phyloP scores from a whole-genome alignment of 2,113 vertebrate genomes.

The Sander vitreus region DNA sequence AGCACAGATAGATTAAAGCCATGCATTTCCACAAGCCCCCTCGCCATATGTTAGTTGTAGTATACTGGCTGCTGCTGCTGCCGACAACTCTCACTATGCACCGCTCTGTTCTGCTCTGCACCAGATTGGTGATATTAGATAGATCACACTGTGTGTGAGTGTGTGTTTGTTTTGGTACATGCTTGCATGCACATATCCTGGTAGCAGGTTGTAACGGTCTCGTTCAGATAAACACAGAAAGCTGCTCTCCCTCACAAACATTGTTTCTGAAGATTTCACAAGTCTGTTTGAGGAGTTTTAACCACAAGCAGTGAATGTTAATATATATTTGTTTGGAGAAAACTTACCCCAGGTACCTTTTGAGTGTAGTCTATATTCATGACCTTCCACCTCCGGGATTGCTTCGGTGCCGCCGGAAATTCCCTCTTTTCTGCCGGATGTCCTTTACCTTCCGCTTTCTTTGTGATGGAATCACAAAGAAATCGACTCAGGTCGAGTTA shows the following conservation, averaged over 20 bases:
- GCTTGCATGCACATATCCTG: background rate
- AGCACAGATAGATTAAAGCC: conserved; percentile 66
- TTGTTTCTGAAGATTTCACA: background rate
- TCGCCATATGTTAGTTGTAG: conserved; percentile 68
- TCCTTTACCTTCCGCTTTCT: too few relatives aligned
- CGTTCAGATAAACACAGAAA: background rate
- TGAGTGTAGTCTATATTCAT: too few relatives aligned
- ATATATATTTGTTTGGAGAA: too few relatives aligned
- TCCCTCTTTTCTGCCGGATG: too few relatives aligned
- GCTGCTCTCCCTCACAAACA: background rate
- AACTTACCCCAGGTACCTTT: too few relatives aligned
- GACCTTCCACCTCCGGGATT: too few relatives aligned
- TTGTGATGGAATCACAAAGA: too few relatives aligned
- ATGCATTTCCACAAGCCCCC: conserved; percentile 60
- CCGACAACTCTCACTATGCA: conserved; percentile 19
- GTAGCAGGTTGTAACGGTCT: background rate
- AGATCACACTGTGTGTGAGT: background rate
- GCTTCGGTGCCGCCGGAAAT: too few relatives aligned
- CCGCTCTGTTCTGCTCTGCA: conserved; percentile 22
- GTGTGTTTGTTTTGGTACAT: background rate
- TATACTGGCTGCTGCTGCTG: conserved; percentile 18
- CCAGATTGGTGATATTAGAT: conserved; percentile 37
- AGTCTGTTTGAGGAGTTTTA: background rate
- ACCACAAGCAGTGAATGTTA: background rate
- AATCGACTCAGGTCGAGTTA: too few relatives aligned